Conservation (phyloP, 1,140 invertebrate genomes). For the Leguminivora glycinivorella region DNA sequence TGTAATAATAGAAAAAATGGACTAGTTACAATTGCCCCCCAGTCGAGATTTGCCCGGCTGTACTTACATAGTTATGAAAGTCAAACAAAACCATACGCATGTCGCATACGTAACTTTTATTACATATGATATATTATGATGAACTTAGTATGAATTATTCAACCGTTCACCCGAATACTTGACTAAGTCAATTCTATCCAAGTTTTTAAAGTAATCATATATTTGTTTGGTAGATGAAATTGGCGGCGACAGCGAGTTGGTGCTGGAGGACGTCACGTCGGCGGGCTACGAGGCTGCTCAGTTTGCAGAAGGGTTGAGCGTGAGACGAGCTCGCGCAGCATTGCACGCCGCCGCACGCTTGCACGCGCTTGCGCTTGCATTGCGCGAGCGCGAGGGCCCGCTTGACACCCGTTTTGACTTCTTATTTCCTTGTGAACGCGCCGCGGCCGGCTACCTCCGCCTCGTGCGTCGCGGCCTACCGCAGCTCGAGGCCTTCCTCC, state of each 20-base stretch:
- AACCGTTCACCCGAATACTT: too few species aligned
- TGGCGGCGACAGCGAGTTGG: constrained; percentile 81
- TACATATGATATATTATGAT: too few species aligned
- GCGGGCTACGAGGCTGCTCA: constrained; percentile 76
- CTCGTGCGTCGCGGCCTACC: constrained; percentile 86
- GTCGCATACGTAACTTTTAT: too few species aligned
- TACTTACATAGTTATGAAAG: too few species aligned
- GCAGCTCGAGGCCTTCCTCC: constrained; percentile 84
- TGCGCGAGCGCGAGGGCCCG: constrained; percentile 82
- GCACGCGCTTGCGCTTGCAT: constrained; percentile 84
- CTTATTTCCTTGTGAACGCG: constrained; percentile 86
- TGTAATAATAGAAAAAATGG: too few species aligned
- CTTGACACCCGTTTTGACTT: constrained; percentile 86
- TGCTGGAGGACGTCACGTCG: constrained; percentile 75
- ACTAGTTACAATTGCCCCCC: too few species aligned
- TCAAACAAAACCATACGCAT: too few species aligned
- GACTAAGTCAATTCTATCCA: neutral
- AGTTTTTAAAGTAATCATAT: neutral
- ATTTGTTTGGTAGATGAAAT: constrained; percentile 65
- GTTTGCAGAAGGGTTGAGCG: constrained; percentile 84
- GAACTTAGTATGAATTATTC: too few species aligned
- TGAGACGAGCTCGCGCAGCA: constrained; percentile 82
- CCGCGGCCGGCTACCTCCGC: constrained; percentile 88
- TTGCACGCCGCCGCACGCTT: constrained; percentile 84
- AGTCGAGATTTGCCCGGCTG: too few species aligned